Conservation (phyloP, 2,797 vertebrate genomes). For the Nannoperca australis region DNA sequence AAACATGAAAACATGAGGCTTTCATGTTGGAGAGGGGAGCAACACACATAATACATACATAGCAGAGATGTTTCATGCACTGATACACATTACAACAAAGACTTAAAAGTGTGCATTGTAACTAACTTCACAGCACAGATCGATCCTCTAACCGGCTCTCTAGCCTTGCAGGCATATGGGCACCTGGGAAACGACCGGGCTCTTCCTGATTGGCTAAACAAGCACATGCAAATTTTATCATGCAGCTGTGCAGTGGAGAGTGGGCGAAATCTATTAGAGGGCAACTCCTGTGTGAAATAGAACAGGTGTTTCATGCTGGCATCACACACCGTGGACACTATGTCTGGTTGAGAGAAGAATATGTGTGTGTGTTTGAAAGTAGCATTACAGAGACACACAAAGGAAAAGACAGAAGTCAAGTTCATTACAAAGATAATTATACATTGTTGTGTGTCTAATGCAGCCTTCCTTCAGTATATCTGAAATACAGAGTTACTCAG, state of each 20-base stretch:
- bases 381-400: not conserved
- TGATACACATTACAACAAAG: conserved; percentile 21
- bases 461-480: not conserved
- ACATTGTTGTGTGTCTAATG: conserved; percentile 1
- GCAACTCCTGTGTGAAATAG: conserved; percentile 2
- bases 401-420: not conserved
- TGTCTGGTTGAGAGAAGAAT: not conserved
- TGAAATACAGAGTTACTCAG: conserved; percentile 34
- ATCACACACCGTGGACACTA: not conserved
- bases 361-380: not conserved
- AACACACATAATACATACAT: conserved; percentile 8
- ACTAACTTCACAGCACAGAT: conserved; percentile 34
- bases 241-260: conserved; percentile 39
- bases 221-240: conserved; percentile 33
- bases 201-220: conserved; percentile 28
- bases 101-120: conserved; percentile 16
- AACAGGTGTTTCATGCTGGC: conserved; percentile 35
- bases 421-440: conserved; percentile 22
- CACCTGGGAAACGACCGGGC: conserved; percentile 18
- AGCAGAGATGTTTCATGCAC: conserved; percentile 16
- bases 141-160: conserved; percentile 14
- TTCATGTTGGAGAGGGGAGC: conserved; percentile 3
- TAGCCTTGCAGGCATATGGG: conserved; percentile 9
- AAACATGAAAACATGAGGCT: conserved; percentile 17
- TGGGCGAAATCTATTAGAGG: not conserved